Evolutionary conservation across 2,888 invertebrate genomes (phyloP), one percentile per base, ranked within the genome.

Genomic region (Drosophila parthenogenetica): DNA sequence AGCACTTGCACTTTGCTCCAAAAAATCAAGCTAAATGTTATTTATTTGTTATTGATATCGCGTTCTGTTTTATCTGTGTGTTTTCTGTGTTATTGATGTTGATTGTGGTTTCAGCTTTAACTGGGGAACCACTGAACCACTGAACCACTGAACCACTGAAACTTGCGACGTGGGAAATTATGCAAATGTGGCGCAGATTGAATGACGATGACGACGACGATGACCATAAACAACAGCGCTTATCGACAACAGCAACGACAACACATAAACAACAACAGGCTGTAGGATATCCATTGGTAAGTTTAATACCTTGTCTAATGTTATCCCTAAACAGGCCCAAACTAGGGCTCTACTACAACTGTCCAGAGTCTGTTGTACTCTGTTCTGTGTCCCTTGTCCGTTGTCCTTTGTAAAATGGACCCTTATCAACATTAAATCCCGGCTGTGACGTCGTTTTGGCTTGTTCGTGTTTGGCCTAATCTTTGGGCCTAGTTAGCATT

Each of bases 181-280:
- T 85, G 80, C 85, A 85, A 85, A 85, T 89, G 89, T 73, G 71
- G 59, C 73, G 71, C 74, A 82, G 79, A 89, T 85, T 84, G 81
- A 69, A 82, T 82, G 87, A 59, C 77, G 78, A 73, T 60, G 76
- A 46, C 69, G 71, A 82, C 79, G 87, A 59, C 73, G 78, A 73
- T 60, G 76, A 46, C 70, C 61, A 87, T 76, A 76, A 76, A 84
- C 82, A 64, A 68, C 59, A 57, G 50, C 59, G 75, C 64, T 83
- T 87, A 78, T 82, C 88, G 59, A 49, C 22, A 57, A 11, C 54
- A 8, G 32, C 32, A 14, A 14, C 43, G 1, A 54, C 14, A 16
- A 14, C 13, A 22, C 10, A 29, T 48, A 29, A 43, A 55, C 55
- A 35, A 45, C 43, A 32, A 35, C n/a, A 10, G 16, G 43, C 51